phyloP scores from a whole-genome alignment of 2,888 invertebrate genomes.

The Meghimatium bilineatum region DNA sequence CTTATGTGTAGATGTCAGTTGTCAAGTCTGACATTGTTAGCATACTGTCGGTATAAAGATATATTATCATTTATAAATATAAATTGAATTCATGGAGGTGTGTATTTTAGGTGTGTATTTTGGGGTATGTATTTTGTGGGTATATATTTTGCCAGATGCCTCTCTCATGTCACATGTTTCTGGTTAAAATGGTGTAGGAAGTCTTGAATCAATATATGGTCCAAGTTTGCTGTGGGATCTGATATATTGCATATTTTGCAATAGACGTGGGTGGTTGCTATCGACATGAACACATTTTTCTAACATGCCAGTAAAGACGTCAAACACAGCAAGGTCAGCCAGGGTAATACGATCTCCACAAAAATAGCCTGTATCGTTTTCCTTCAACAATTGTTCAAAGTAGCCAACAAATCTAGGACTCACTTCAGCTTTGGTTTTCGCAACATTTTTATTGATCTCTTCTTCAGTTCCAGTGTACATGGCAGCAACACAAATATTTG shows the following conservation, averaged over 20 bases:
- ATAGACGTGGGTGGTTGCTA: conserved; percentile 13
- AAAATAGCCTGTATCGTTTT: conserved; percentile 20
- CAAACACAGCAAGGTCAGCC: conserved; percentile 26
- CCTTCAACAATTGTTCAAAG: conserved; percentile 19
- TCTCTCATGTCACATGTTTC: background rate
- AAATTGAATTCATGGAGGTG: too few species aligned
- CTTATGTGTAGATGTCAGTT: too few species aligned
- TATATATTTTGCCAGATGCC: too few species aligned
- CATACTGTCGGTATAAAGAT: too few species aligned
- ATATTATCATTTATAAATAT: too few species aligned
- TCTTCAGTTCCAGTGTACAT: background rate
- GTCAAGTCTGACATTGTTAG: too few species aligned
- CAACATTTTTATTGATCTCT: background rate
- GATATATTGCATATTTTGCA: background rate
- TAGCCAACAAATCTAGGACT: conserved; percentile 11
- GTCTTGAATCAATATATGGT: conserved; percentile 16
- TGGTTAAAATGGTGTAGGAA: background rate
- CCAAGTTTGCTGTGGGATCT: conserved; percentile 7
- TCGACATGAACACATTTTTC: background rate
- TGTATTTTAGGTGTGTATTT: too few species aligned
- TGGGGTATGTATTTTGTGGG: too few species aligned
- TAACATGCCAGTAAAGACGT: conserved; percentile 16
- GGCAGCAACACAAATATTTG: background rate
- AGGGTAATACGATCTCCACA: conserved; percentile 14
- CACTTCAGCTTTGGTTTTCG: background rate